Percentiles rank a stretch among this genome's conserved stretches.
These are phyloP conservation scores for Vollenhovia emeryi DNA, from an alignment of 1,140 invertebrate species.

Conservation along the genomic window DNA sequence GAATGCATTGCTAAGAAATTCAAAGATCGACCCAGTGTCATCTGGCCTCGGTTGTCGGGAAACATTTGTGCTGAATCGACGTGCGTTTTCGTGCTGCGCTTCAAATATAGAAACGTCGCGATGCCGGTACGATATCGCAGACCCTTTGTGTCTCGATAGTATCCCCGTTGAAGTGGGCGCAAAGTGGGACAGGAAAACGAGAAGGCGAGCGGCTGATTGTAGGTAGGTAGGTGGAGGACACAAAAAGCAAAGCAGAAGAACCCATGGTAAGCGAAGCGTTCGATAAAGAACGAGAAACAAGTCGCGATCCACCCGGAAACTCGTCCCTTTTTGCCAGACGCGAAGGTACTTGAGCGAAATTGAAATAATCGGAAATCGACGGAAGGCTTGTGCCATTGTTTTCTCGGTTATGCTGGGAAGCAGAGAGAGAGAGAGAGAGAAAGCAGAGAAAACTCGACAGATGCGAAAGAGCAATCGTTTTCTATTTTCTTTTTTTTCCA, in stretches of 20 bases:
- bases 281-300: slow-evolving; percentile 55
- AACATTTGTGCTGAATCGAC: slow-evolving; percentile 21
- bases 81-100: background rate
- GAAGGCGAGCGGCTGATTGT: background rate
- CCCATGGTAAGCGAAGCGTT: slow-evolving; percentile 53
- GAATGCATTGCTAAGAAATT: background rate
- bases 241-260: slow-evolving; percentile 10
- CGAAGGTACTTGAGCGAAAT: slow-evolving; percentile 68
- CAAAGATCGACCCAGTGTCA: background rate
- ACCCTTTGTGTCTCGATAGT: slow-evolving; percentile 33
- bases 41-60: background rate
- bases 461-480: background rate
- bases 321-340: slow-evolving; percentile 48
- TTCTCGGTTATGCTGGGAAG: slow-evolving; percentile 6
- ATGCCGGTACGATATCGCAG: background rate
- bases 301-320: slow-evolving; percentile 40
- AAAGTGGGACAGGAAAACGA: slow-evolving; percentile 15
- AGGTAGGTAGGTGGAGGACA: slow-evolving; percentile 20
- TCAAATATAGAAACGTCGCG: slow-evolving; percentile 5
- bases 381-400: slow-evolving; percentile 52
- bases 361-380: slow-evolving; percentile 67
- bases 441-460: background rate
- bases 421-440: background rate
- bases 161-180: background rate
- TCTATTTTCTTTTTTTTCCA: background rate